Evolutionary conservation across 2,797 vertebrate species (phyloP), one percentile per base, ranked within the genome.

Genomic region (Vespertilio murinus): DNA sequence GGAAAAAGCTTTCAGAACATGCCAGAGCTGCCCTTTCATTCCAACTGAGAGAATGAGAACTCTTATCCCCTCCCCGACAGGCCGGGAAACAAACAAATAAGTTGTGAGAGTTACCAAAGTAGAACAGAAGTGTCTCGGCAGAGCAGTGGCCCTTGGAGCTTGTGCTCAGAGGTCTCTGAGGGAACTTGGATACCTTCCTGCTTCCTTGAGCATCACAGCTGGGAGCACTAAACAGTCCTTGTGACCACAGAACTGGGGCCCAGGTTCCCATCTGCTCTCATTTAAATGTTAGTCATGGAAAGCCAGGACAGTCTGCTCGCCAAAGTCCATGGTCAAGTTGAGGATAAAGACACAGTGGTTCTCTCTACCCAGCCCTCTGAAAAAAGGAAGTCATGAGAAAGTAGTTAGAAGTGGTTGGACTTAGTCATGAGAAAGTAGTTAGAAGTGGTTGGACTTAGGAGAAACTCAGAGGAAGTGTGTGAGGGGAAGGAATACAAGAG

Each of bases 241-340:
- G 94, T 94, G 80, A 95, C 73, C 75, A 79, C 74, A 69, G 67
- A 59, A 54, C 56, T 65, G 49, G 14, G 86, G 81, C 90, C 64
- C 7, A 79, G 9, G 78, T 96, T 88, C 97, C 96, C 69, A 6
- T 42, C 83, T 93, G 33, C 7, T 42, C 20, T 14, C 40, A 17
- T 40, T 90, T 91, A 83, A 86, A 94, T 87, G 83, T 91, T 42
- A 95, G 94, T 70, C 42, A 78, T n/a, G 84, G 96, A 96, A 69
- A 86, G 78, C 89, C 92, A 96, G 40, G 38, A 79, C n/a, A 65
- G 33, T 89, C 38, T 91, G 49, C 75, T 97, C 93, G 88, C 92
- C 97, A 97, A 96, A 91, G 97, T 64, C 65, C 13, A 59, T 54
- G 52, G 90, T 96, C 93, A 94, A 92, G 49, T 85, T 93, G 70